Evolutionary conservation across 2,888 invertebrate species (phyloP).

Genomic region (Dryadula phaetusa): DNA sequence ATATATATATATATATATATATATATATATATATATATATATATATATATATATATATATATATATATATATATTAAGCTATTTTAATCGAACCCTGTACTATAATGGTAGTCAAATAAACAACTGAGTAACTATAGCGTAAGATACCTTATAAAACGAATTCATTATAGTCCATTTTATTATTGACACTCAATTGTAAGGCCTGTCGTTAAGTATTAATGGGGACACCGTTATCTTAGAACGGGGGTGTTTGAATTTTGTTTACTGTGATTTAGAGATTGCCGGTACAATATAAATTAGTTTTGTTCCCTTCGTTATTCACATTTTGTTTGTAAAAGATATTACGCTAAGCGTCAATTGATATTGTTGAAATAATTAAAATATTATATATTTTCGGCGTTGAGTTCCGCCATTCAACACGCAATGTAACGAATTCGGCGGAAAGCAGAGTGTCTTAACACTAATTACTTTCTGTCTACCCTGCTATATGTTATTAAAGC

Average conservation of each 20-base stretch:
- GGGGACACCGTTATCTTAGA: conserved; percentile 16
- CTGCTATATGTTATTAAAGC: too few species aligned
- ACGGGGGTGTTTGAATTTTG: conserved; percentile 29
- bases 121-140: not conserved
- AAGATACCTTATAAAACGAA: conserved; percentile 4
- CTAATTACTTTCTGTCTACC: too few species aligned
- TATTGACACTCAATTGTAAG: conserved; percentile 31
- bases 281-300: conserved; percentile 35
- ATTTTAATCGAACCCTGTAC: not conserved
- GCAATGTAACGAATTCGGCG: too few species aligned
- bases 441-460: too few species aligned
- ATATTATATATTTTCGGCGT: too few species aligned
- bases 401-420: too few species aligned
- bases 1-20: too few species aligned
- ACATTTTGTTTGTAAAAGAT: conserved; percentile 22
- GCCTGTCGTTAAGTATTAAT: conserved; percentile 30
- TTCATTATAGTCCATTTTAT: conserved; percentile 24
- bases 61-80: too few species aligned
- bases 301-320: conserved; percentile 15
- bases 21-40: too few species aligned
- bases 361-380: conserved; percentile 11
- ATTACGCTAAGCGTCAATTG: conserved; percentile 10
- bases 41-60: too few species aligned
- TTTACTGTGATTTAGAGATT: conserved; percentile 32
- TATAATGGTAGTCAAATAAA: not conserved